Evolutionary conservation across 2,888 invertebrate species (phyloP), one percentile per base, ranked within the genome.

Genomic region (Catocala fraxini): DNA sequence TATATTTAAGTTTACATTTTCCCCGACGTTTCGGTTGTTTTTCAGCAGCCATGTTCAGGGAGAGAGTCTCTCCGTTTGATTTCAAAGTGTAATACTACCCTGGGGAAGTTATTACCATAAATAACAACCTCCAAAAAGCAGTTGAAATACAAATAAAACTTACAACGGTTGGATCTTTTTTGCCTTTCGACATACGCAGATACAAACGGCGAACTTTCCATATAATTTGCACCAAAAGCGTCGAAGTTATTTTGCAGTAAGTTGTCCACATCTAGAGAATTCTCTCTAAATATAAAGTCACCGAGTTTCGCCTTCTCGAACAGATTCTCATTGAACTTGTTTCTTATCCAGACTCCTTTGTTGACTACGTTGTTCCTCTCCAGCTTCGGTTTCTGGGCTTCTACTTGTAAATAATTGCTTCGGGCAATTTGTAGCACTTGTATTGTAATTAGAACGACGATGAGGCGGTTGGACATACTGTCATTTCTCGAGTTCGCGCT

Each of bases 311-410:
- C 56, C 10, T 79, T 85, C 0, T 81, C 82, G 0, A 64, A 69
- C 0, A 74, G 11, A 13, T 77, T 79, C 0, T 81, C 75, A 0
- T 72, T 68, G 0, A 62, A 48, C 2, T 79, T 80, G 60, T 73
- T 81, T 0, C 80, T 77, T 0, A 86, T 63, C 93, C 92, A 93
- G 0, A 91, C 70, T 0, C 90, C 88, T 71, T 90, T 92, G 51
- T 91, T 93, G 0, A 93, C 70, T 0, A 90, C 74, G 47, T 89
- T 93, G 56, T 87, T 90, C n/a, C 85, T 73, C 11, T 92, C 90
- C 11, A 86, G 57, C 43, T 78, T 85, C 0, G 87, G 84, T 12
- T 81, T 88, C 0, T 75, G 63, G 52, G 70, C 15, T 57, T 86
- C 84, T 0, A 74, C 76, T 6, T 79, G 74, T 34, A 89, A 65